These are phyloP conservation scores for Drosophila simulans DNA, from an alignment of 1,140 invertebrate species.

Conservation along the genomic window DNA sequence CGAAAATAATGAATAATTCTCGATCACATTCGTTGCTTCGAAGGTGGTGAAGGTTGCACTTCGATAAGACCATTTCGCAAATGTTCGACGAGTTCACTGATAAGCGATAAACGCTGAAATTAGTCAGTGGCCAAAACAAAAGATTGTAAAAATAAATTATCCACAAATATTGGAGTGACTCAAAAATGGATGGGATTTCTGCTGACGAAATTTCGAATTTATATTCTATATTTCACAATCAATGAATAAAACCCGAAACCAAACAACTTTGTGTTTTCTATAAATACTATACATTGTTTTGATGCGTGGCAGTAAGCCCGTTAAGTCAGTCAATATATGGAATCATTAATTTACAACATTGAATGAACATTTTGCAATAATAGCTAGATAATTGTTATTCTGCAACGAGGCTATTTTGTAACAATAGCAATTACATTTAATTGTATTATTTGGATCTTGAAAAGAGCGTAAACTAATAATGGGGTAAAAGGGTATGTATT, in stretches of 20 bases:
- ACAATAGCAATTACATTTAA: slow-evolving; percentile 18
- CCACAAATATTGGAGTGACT: background rate
- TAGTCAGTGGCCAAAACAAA: slow-evolving; percentile 28
- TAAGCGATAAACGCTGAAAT: slow-evolving; percentile 7
- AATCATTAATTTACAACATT: slow-evolving; percentile 14
- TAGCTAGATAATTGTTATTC: slow-evolving; percentile 21
- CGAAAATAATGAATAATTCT: background rate
- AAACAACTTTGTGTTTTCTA: background rate
- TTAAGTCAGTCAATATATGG: slow-evolving; percentile 7
- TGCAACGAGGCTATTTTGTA: slow-evolving; percentile 22
- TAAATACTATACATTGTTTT: background rate
- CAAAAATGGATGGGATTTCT: no score
- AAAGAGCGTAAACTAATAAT: background rate
- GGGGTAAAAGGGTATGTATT: no score
- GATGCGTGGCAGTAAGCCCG: background rate
- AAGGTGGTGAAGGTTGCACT: slow-evolving; percentile 15
- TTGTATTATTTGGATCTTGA: slow-evolving; percentile 16
- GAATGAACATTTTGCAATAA: slow-evolving; percentile 24
- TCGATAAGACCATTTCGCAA: slow-evolving; percentile 19
- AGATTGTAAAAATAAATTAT: slow-evolving; percentile 7
- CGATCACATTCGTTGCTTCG: background rate
- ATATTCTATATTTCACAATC: background rate
- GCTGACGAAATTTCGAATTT: no score
- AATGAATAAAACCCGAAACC: background rate
- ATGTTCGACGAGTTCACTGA: background rate